Evolutionary conservation across 2,888 invertebrate genomes (phyloP).

Genomic region (Drosophila suboccidentalis): DNA sequence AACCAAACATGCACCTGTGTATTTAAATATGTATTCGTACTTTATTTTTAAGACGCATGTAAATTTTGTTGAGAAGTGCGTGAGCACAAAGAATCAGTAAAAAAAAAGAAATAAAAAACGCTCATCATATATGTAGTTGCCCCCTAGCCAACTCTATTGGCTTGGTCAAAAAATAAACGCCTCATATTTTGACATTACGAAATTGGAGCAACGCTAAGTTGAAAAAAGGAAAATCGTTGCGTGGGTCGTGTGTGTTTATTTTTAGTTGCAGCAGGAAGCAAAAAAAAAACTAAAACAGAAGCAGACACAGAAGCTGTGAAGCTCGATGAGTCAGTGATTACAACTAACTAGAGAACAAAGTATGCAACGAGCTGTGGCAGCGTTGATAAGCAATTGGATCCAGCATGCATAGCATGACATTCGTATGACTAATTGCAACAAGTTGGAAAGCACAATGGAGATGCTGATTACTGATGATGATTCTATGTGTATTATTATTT

Average conservation of each 20-base stretch:
- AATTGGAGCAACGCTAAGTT: slow-evolving; percentile 68
- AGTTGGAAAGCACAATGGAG: slow-evolving; percentile 52
- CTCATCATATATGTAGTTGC: slow-evolving; percentile 12
- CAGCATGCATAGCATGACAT: background rate
- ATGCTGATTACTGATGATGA: slow-evolving; percentile 34
- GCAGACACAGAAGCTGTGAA: background rate
- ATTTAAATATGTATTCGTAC: slow-evolving; percentile 25
- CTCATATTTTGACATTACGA: slow-evolving; percentile 61
- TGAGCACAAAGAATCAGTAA: slow-evolving; percentile 20
- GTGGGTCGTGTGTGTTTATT: slow-evolving; percentile 72
- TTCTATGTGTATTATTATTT: slow-evolving; percentile 57
- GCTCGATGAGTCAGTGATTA: slow-evolving; percentile 38
- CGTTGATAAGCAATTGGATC: slow-evolving; percentile 35
- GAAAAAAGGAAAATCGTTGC: slow-evolving; percentile 57
- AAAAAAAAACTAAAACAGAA: slow-evolving; percentile 1
- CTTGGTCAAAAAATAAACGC: slow-evolving; percentile 29
- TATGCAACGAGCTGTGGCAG: slow-evolving; percentile 3
- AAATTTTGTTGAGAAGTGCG: slow-evolving; percentile 27
- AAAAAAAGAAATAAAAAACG: background rate
- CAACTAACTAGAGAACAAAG: slow-evolving; percentile 29
- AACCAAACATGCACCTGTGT: slow-evolving; percentile 68
- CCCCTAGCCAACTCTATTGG: slow-evolving; percentile 8
- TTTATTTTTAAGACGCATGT: slow-evolving; percentile 47
- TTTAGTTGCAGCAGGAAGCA: slow-evolving; percentile 65
- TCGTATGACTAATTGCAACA: slow-evolving; percentile 65